phyloP scores from a whole-genome alignment of 2,113 vertebrate species.

The Scatophagus argus region DNA sequence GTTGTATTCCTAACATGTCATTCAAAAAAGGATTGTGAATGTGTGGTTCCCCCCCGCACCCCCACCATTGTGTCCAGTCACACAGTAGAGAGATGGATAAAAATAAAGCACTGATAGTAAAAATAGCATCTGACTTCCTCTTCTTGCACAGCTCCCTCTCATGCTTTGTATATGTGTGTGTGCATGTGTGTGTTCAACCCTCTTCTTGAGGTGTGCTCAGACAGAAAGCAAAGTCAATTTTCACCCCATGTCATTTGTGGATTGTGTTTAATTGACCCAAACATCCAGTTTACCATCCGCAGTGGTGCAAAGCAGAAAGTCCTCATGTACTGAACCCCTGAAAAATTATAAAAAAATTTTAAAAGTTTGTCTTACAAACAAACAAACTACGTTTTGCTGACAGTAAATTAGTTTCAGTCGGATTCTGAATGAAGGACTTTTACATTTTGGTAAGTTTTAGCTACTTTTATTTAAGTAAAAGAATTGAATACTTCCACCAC shows the following conservation, averaged over 20 bases:
- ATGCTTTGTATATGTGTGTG: not conserved
- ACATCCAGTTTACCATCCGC: not conserved
- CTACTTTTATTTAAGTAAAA: not conserved
- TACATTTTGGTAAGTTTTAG: not conserved
- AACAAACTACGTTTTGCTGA: not conserved
- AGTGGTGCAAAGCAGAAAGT: not conserved
- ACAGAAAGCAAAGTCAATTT: not conserved
- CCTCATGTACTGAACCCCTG: not conserved
- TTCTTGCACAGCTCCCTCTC: slow-evolving; percentile 19
- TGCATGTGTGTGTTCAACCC: not conserved
- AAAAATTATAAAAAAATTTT: too few species aligned
- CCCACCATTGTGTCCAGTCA: slow-evolving; percentile 16
- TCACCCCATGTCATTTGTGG: not conserved
- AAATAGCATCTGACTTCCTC: slow-evolving; percentile 49
- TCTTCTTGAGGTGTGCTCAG: slow-evolving; percentile 12
- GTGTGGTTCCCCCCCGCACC: not conserved
- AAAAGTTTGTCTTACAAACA: too few species aligned
- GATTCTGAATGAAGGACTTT: not conserved
- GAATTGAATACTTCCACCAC: not conserved
- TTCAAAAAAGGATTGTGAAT: slow-evolving; percentile 2
- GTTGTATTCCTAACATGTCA: not conserved
- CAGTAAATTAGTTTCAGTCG: not conserved
- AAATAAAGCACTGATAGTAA: slow-evolving; percentile 51
- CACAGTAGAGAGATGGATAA: slow-evolving; percentile 9
- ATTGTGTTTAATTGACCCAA: too few species aligned